A percentile compares a stretch with the other conserved stretches of the same genome.
phyloP scores from a whole-genome alignment of 2,888 invertebrate species.

The Vesta saturnalis region DNA sequence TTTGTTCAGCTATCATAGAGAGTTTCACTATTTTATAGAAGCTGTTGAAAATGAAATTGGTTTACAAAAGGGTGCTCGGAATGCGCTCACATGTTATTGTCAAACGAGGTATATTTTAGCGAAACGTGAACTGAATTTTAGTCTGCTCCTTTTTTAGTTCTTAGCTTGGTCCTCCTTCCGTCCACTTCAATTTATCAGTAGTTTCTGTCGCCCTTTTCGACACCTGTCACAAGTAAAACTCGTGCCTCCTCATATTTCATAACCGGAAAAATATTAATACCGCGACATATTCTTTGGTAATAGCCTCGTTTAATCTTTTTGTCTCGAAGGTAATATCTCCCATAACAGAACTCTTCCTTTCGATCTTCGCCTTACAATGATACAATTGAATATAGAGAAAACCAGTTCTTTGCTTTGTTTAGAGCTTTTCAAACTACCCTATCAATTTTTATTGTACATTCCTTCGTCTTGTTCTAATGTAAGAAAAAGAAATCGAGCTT shows the following conservation, averaged over 20 bases:
- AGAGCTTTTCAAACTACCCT: constrained; percentile 22
- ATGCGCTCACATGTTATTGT: constrained; percentile 43
- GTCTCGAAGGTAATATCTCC: constrained; percentile 36
- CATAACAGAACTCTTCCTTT: constrained; percentile 23
- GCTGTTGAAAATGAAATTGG: constrained; percentile 25
- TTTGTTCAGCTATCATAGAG: constrained; percentile 47
- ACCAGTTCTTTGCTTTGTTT: constrained; percentile 34
- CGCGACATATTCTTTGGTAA: constrained; percentile 45
- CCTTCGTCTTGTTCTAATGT: constrained; percentile 21
- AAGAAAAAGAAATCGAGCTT: constrained; percentile 14
- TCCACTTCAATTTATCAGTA: constrained; percentile 60
- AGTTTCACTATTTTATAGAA: constrained; percentile 37
- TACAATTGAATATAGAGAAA: constrained; percentile 29
- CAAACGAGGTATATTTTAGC: constrained; percentile 56
- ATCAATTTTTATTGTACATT: constrained; percentile 32
- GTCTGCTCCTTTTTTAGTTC: constrained; percentile 44
- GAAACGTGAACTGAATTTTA: constrained; percentile 59
- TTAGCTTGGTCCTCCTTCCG: constrained; percentile 45
- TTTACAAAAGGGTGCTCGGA: constrained; percentile 22
- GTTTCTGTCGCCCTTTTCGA: constrained; percentile 58
- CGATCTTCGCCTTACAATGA: no score
- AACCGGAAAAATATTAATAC: constrained; percentile 53
- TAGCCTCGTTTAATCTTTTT: constrained; percentile 45
- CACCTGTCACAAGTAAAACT: constrained; percentile 58
- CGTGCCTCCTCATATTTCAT: constrained; percentile 57